Evolutionary conservation across 2,113 vertebrate genomes (phyloP), one percentile per base, ranked within the genome.

Genomic region (Copsychus sechellarum): DNA sequence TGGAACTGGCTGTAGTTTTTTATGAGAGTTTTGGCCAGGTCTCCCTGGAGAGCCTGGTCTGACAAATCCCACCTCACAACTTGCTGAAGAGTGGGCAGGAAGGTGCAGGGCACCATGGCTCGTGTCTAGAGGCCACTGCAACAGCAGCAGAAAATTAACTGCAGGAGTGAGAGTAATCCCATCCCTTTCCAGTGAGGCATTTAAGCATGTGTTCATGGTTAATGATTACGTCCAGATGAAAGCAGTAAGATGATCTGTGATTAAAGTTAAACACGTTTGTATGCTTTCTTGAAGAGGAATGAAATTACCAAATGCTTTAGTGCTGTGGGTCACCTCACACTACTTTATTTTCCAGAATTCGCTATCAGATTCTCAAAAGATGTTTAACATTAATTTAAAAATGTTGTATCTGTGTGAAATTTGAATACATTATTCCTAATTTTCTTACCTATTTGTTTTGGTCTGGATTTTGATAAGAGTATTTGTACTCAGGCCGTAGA

Each of bases 221-320:
- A 86, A 93, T 92, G 79, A 74, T 86, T 81, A 43, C 4, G 12
- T 66, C 88, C 92, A 90, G 60, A 95, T 92, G 82, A 97, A 96
- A 77, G 88, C 88, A 61, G 57, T 43, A 33, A 76, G 74, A 66
- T 61, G 79, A 36, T 94, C 85, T 85, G 7, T 92, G 88, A 92
- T 96, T 96, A 57, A 87, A 94, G 86, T 94, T 94, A 96, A 94
- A 91, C 70, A 80, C 81, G 90, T 93, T 96, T 92, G 14, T 65
- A 7, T 82, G 53, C 45, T 65, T 92, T 87, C 74, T 88, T 88
- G 81, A 90, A 94, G 88, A 91, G 95, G 74, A 90, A 61, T 54
- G 21, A 80, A 93, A 92, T 91, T 86, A 82, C 18, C 54, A 42
- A 92, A 43, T 65, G 45, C 53, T 86, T 74, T 57, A 38, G 58